Evolutionary conservation across 2,113 vertebrate species (phyloP).

Genomic region (Panthera uncia): DNA sequence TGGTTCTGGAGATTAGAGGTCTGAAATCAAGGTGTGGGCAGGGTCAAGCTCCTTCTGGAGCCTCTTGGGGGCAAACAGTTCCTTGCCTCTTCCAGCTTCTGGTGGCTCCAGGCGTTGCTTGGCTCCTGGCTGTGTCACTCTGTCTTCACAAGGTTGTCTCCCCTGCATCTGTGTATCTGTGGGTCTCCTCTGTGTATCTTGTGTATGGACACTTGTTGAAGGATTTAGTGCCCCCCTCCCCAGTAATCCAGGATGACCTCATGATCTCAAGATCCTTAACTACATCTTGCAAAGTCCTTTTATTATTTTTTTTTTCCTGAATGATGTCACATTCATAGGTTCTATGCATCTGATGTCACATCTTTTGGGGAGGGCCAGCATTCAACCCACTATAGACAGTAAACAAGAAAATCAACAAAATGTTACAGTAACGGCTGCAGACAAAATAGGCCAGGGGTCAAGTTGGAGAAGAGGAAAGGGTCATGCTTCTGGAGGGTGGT

Average conservation of each 20-base stretch:
- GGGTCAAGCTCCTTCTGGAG: neutral
- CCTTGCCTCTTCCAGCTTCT: neutral
- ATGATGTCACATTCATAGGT: neutral
- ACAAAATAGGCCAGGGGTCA: neutral
- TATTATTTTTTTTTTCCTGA: neutral
- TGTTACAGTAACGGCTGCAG: neutral
- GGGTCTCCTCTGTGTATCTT: neutral
- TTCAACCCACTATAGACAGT: neutral
- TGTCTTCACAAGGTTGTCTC: neutral
- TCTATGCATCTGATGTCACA: neutral
- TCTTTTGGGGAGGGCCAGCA: neutral
- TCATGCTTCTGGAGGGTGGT: neutral
- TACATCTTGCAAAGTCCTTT: neutral
- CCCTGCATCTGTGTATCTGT: neutral
- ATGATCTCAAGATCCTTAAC: neutral
- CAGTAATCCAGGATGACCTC: neutral
- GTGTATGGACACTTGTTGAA: neutral
- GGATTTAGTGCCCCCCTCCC: neutral
- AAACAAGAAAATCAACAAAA: neutral
- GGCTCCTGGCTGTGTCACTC: neutral
- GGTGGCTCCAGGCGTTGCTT: neutral
- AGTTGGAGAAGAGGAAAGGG: neutral
- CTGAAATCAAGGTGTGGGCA: neutral
- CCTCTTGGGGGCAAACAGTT: rapidly evolving
- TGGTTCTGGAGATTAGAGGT: rapidly evolving